Evolutionary conservation across 2,797 vertebrate species (phyloP).

Genomic region (Epinephelus coioides): DNA sequence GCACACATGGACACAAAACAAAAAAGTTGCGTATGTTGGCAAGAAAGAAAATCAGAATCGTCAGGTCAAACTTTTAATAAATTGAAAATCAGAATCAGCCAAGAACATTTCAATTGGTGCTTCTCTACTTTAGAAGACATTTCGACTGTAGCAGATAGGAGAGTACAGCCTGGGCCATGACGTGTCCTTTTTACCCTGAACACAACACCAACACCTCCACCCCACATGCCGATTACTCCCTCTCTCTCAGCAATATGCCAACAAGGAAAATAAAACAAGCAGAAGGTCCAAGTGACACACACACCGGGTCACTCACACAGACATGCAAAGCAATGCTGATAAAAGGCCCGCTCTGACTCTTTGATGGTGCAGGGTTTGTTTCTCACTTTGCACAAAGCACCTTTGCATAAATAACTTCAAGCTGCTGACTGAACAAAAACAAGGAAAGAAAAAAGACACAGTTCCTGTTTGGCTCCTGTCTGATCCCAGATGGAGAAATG

Average conservation of each 20-base stretch:
- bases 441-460: not conserved
- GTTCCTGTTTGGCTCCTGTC: slow-evolving; percentile 54
- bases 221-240: slow-evolving; percentile 6
- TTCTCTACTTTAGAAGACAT: too few species aligned
- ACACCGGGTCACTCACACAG: slow-evolving; percentile 23
- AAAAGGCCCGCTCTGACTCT: slow-evolving; percentile 30
- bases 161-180: not conserved
- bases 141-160: not conserved
- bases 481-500: slow-evolving; percentile 44
- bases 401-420: slow-evolving; percentile 53
- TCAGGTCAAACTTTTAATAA: too few species aligned
- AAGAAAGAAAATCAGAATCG: too few species aligned
- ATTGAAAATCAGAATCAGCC: too few species aligned
- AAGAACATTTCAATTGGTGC: too few species aligned
- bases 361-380: slow-evolving; percentile 28
- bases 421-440: slow-evolving; percentile 10
- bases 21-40: too few species aligned
- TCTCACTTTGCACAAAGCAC: slow-evolving; percentile 29
- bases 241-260: slow-evolving; percentile 48
- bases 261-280: slow-evolving; percentile 47
- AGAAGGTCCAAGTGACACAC: slow-evolving; percentile 34
- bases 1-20: too few species aligned
- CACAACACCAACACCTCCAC: slow-evolving; percentile 28
- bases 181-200: not conserved
- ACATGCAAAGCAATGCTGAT: slow-evolving; percentile 60